A percentile compares a stretch with the other conserved stretches of the same genome.
These are phyloP conservation scores for Pantelozetes paolii DNA, from an alignment of 2,888 invertebrate genomes.

Conservation along the genomic window DNA sequence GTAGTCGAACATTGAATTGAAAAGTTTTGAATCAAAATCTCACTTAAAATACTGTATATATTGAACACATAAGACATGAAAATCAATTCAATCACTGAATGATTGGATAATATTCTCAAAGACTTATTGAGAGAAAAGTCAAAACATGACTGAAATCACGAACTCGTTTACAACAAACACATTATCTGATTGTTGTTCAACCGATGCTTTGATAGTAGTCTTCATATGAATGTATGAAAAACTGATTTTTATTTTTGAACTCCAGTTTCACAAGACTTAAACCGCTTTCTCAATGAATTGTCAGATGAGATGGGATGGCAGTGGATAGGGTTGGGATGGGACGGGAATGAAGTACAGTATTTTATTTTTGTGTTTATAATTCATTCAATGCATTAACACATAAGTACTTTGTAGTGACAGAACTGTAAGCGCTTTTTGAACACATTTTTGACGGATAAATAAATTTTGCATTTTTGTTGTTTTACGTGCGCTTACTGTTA, in stretches of 20 bases:
- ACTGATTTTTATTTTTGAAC: neutral
- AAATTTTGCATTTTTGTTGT: neutral
- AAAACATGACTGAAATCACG: constrained; percentile 31
- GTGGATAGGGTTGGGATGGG: no score
- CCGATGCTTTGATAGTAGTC: neutral
- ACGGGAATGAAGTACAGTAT: neutral
- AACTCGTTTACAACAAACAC: constrained; percentile 12
- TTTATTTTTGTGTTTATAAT: no score
- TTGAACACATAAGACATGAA: no score
- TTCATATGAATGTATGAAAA: neutral
- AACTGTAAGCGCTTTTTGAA: constrained; percentile 1
- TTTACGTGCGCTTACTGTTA: neutral
- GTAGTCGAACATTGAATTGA: neutral
- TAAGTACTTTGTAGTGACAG: neutral
- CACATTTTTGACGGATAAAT: neutral
- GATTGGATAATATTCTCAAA: neutral
- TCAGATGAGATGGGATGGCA: no score
- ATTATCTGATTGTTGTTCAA: neutral
- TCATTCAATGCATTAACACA: neutral
- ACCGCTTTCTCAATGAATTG: constrained; percentile 11
- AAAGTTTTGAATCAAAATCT: neutral
- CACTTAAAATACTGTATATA: neutral
- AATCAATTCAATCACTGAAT: neutral
- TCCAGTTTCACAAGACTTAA: neutral
- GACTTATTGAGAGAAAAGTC: neutral